Evolutionary conservation across 2,888 invertebrate species (phyloP).

Genomic region (Amphipoea oculea): DNA sequence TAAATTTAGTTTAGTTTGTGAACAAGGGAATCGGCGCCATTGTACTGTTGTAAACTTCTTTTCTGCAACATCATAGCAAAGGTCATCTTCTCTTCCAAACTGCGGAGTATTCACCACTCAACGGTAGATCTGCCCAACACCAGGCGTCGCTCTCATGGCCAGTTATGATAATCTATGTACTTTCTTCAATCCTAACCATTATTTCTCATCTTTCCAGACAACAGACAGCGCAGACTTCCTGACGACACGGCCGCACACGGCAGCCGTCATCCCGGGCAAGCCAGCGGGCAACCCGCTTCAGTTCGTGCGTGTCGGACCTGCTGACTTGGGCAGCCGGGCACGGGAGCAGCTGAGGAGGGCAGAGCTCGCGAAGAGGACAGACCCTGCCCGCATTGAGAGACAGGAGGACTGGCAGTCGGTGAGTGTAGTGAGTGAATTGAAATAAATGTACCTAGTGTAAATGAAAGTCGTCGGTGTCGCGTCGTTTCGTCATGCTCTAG

Average conservation of each 20-base stretch:
- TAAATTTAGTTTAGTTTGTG: no score
- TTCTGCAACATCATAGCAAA: not conserved
- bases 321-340: conserved; percentile 95
- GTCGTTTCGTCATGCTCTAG: not conserved
- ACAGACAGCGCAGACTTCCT: conserved; percentile 89
- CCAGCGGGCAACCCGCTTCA: conserved; percentile 96
- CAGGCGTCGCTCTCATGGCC: not conserved
- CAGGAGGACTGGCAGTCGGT: conserved; percentile 98
- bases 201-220: conserved; percentile 76
- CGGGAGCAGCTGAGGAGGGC: conserved; percentile 96
- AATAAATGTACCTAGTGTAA: not conserved
- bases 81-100: not conserved
- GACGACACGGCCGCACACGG: conserved; percentile 88
- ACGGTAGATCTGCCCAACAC: not conserved
- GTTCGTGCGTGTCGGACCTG: conserved; percentile 97
- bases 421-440: conserved; percentile 77
- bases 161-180: not conserved
- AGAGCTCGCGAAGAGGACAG: conserved; percentile 95
- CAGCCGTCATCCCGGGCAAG: conserved; percentile 94
- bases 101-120: not conserved
- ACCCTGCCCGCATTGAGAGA: conserved; percentile 95
- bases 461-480: not conserved
- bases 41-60: not conserved
- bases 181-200: conserved; percentile 17
- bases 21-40: not conserved